These are phyloP conservation scores for Ceratitis capitata DNA, from an alignment of 1,140 invertebrate species.

Conservation along the genomic window DNA sequence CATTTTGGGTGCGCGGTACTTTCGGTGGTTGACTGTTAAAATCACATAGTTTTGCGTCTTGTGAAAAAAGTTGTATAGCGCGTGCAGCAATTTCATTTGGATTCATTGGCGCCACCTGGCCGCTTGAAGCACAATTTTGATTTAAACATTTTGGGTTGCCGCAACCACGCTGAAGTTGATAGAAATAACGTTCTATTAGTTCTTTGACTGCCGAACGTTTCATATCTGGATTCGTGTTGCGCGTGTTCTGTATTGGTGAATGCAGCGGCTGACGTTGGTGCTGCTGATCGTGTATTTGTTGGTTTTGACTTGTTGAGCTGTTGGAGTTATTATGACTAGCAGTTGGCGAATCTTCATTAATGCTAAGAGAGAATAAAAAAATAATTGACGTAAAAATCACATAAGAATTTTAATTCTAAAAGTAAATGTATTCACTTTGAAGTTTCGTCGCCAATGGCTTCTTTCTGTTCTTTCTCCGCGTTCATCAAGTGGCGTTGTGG, in stretches of 20 bases:
- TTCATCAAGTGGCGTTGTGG: slow-evolving; percentile 15
- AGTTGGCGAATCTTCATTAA: slow-evolving; percentile 40
- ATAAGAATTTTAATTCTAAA: neutral
- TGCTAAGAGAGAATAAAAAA: slow-evolving; percentile 10
- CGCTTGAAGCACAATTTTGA: slow-evolving; percentile 87
- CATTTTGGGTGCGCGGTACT: slow-evolving; percentile 63
- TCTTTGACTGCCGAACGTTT: slow-evolving; percentile 88
- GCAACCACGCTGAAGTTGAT: slow-evolving; percentile 90
- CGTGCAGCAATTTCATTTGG: slow-evolving; percentile 89
- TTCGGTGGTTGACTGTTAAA: slow-evolving; percentile 73
- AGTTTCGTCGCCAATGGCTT: slow-evolving; percentile 27
- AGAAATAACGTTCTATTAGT: slow-evolving; percentile 91
- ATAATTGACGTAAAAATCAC: neutral
- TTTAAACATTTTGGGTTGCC: slow-evolving; percentile 86
- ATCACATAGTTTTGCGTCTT: slow-evolving; percentile 85
- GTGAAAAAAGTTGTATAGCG: slow-evolving; percentile 85
- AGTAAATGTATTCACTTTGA: slow-evolving; percentile 2
- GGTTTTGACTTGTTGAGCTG: neutral
- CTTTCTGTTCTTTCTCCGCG: slow-evolving; percentile 4
- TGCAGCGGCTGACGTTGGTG: slow-evolving; percentile 10
- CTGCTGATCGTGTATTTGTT: neutral
- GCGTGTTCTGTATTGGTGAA: neutral
- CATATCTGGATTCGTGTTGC: slow-evolving; percentile 72
- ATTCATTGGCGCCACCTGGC: slow-evolving; percentile 80
- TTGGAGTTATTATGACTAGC: slow-evolving; percentile 28